A percentile compares a stretch with the other conserved stretches of the same genome.
Evolutionary conservation across 2,888 invertebrate species (phyloP).

Genomic region (Penaeus monodon): DNA sequence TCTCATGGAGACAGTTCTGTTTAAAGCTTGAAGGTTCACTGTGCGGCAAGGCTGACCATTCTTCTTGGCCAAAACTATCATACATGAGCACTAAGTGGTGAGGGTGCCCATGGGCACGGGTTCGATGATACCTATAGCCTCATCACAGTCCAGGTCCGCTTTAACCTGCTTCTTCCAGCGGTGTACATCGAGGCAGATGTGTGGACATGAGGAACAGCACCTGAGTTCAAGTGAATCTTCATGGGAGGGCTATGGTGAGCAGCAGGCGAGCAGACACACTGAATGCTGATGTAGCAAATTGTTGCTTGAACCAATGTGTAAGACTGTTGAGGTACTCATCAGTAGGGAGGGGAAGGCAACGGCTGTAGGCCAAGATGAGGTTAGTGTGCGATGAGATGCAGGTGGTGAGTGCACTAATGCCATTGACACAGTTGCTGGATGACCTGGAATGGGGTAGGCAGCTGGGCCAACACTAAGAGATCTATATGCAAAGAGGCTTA

Average conservation of each 20-base stretch:
- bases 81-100: constrained; percentile 24
- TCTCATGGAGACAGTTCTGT: not conserved
- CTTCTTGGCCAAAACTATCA: constrained; percentile 39
- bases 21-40: constrained; percentile 30
- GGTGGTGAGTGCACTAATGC: not conserved
- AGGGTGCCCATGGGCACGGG: not conserved
- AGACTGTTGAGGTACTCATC: not conserved
- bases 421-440: not conserved
- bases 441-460: not conserved
- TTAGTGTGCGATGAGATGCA: not conserved
- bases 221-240: too few relatives aligned
- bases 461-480: not conserved
- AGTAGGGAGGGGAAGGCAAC: not conserved
- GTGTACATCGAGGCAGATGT: too few relatives aligned
- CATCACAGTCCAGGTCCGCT: not conserved
- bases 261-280: not conserved
- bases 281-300: constrained; percentile 11
- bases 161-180: too few relatives aligned
- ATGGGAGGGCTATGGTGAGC: not conserved
- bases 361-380: not conserved
- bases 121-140: not conserved
- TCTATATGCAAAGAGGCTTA: not conserved
- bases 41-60: constrained; percentile 19
- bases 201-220: too few relatives aligned
- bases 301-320: not conserved